Conservation (phyloP, 2,113 vertebrate species). For the Butastur rufipennis region DNA sequence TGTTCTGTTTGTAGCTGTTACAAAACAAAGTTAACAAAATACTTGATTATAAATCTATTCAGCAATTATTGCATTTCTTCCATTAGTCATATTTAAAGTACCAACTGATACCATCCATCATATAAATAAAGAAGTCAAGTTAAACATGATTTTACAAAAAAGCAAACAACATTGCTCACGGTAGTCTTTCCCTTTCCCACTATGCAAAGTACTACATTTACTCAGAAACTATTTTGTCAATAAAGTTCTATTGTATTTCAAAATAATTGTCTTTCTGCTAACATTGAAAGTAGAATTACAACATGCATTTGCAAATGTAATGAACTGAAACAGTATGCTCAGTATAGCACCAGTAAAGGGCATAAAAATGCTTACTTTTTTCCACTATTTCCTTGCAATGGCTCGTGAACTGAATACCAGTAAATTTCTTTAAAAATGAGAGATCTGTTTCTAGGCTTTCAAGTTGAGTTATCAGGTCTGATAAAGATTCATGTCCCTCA, state of each 20-base stretch:
- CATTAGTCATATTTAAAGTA: neutral
- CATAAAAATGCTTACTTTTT: conserved; percentile 71
- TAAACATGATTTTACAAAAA: neutral
- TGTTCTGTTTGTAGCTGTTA: conserved; percentile 64
- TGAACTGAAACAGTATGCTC: neutral
- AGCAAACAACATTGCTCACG: neutral
- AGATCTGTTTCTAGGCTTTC: conserved; percentile 74
- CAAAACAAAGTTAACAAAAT: neutral
- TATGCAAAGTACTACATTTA: neutral
- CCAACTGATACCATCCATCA: neutral
- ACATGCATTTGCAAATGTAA: neutral
- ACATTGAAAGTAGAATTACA: neutral
- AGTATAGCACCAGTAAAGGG: neutral
- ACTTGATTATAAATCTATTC: neutral
- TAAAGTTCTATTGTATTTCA: neutral
- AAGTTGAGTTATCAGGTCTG: conserved; percentile 70
- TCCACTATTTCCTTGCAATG: conserved; percentile 76
- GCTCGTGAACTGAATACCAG: conserved; percentile 76
- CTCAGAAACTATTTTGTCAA: neutral
- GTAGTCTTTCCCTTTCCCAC: neutral
- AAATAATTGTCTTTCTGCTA: neutral
- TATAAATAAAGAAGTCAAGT: neutral
- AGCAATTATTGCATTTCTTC: neutral
- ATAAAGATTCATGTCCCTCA: neutral
- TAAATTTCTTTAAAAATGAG: conserved; percentile 73